Percentiles rank a stretch among this genome's conserved stretches.
These are phyloP conservation scores for Montipora efflorescens DNA, from an alignment of 64 coral and sea anemone genomes.

Conservation along the genomic window DNA sequence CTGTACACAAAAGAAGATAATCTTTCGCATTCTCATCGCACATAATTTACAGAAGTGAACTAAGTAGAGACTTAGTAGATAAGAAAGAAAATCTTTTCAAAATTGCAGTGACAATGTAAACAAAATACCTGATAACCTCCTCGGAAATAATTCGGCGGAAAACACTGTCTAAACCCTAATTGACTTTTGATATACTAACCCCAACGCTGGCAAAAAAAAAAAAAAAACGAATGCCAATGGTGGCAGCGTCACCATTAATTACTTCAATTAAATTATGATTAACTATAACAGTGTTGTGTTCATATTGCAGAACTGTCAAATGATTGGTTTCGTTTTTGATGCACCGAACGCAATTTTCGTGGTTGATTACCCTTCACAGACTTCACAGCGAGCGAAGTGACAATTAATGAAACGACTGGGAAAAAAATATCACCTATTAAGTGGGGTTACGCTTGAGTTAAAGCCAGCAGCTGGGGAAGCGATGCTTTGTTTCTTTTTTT, in stretches of 20 bases:
- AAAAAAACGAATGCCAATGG: too few relatives aligned
- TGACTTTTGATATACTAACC: not conserved
- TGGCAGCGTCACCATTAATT: not conserved
- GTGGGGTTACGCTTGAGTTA: too few relatives aligned
- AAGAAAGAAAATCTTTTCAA: not conserved
- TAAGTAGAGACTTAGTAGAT: not conserved
- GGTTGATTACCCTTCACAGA: not conserved
- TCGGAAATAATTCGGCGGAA: not conserved
- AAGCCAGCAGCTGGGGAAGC: too few relatives aligned
- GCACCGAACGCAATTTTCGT: not conserved
- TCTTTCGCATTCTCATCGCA: constrained; percentile 21
- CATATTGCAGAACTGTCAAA: not conserved
- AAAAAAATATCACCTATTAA: too few relatives aligned
- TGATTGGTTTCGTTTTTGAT: not conserved
- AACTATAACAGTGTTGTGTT: not conserved
- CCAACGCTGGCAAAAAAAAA: not conserved
- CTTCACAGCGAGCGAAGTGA: too few relatives aligned
- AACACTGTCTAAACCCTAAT: not conserved
- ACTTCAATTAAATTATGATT: not conserved
- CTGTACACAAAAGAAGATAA: not conserved
- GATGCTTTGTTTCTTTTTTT: too few relatives aligned
- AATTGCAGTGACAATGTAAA: not conserved
- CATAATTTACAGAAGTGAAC: not conserved
- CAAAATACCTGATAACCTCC: not conserved
- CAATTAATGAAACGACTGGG: too few relatives aligned